phyloP scores from a whole-genome alignment of 2,888 invertebrate genomes.

The Tenthredo mesomela region DNA sequence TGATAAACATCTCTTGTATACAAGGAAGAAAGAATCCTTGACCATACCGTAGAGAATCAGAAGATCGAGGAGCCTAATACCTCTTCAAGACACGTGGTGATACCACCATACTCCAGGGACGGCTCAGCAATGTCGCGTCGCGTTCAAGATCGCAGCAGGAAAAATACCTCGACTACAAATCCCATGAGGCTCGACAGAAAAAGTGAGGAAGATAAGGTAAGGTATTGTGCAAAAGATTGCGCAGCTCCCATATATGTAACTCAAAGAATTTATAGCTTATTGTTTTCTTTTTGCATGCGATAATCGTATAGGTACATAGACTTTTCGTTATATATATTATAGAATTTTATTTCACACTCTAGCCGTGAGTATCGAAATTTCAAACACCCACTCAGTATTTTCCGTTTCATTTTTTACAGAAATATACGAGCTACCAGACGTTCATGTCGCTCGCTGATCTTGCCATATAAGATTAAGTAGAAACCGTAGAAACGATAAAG shows the following conservation, averaged over 20 bases:
- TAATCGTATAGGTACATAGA: not conserved
- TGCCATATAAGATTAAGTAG: not conserved
- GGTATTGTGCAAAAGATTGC: not conserved
- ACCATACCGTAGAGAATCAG: conserved; percentile 19
- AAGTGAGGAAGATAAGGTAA: conserved; percentile 6
- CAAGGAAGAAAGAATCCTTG: conserved; percentile 15
- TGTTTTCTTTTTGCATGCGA: not conserved
- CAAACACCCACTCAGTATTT: not conserved
- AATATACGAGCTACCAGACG: not conserved
- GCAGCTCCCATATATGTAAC: not conserved
- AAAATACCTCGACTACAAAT: conserved; percentile 27
- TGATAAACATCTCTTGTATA: conserved; percentile 13
- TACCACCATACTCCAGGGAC: conserved; percentile 6
- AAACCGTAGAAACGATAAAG: not conserved
- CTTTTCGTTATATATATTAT: not conserved
- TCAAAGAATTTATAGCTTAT: conserved; percentile 2
- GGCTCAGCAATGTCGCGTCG: not conserved
- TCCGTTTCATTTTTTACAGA: not conserved
- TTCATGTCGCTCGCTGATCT: not conserved
- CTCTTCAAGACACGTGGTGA: conserved; percentile 23
- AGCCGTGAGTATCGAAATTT: not conserved
- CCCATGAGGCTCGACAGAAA: not conserved
- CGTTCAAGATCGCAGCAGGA: not conserved
- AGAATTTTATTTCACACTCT: not conserved
- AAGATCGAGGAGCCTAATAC: conserved; percentile 32